A percentile compares a stretch with the other conserved stretches of the same genome.
Evolutionary conservation across 2,797 vertebrate genomes (phyloP).

Genomic region (Leptodactylus fallax): DNA sequence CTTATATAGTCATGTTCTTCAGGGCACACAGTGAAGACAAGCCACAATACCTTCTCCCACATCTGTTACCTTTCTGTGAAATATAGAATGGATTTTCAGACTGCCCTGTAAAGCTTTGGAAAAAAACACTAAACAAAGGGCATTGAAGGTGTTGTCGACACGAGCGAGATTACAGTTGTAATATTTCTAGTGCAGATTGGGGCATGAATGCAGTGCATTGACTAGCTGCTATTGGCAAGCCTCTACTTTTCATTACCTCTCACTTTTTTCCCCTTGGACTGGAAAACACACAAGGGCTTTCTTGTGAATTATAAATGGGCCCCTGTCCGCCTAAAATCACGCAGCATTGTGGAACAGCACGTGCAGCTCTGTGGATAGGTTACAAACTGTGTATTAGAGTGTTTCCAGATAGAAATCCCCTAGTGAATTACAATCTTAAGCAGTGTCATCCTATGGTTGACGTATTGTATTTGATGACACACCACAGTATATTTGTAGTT

Average conservation of each 20-base stretch:
- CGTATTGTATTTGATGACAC: too few species aligned
- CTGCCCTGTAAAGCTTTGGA: too few species aligned
- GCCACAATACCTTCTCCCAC: neutral
- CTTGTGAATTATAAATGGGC: neutral
- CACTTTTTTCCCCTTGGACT: neutral
- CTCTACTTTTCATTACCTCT: neutral
- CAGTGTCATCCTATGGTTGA: too few species aligned
- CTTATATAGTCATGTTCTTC: too few species aligned
- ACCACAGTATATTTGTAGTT: too few species aligned
- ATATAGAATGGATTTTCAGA: neutral
- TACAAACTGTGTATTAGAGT: too few species aligned
- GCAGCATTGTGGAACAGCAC: too few species aligned
- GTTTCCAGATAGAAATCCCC: too few species aligned
- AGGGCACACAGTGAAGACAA: neutral
- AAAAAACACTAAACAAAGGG: neutral
- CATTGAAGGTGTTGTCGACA: neutral
- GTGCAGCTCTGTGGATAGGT: too few species aligned
- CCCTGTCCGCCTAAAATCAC: neutral
- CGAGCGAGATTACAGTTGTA: neutral
- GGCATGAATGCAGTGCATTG: neutral
- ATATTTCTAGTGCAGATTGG: neutral
- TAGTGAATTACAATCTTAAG: too few species aligned
- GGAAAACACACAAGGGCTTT: neutral
- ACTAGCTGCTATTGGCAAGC: neutral
- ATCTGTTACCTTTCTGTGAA: neutral